Percentiles rank a stretch among this genome's conserved stretches.
Evolutionary conservation across 2,888 invertebrate genomes (phyloP).

Genomic region (Rhyacophila evoluta): DNA sequence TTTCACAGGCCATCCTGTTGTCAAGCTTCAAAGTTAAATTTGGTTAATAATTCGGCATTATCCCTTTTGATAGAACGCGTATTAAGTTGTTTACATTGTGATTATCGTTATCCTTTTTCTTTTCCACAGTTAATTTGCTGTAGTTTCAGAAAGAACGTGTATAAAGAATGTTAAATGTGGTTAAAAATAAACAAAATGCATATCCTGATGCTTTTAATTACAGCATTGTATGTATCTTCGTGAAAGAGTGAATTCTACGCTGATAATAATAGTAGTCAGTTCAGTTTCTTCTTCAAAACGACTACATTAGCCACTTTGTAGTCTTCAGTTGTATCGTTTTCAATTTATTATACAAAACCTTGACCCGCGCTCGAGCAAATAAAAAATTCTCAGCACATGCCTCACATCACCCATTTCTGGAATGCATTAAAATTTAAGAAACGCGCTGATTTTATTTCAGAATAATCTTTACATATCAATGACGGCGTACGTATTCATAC

Average conservation of each 20-base stretch:
- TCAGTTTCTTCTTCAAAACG: neutral
- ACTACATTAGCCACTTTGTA: neutral
- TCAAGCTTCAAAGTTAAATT: too few species aligned
- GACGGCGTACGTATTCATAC: neutral
- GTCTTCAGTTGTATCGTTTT: neutral
- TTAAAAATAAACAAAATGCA: too few species aligned
- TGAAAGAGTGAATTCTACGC: neutral
- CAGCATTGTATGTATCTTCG: too few species aligned
- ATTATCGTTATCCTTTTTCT: too few species aligned
- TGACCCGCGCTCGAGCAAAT: constrained; percentile 9
- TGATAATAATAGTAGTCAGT: neutral
- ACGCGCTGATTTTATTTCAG: neutral
- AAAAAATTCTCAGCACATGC: neutral
- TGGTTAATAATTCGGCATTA: too few species aligned
- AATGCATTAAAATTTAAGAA: constrained; percentile 13
- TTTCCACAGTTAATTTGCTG: too few species aligned
- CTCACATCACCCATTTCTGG: neutral
- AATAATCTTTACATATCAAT: neutral
- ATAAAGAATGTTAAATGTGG: too few species aligned
- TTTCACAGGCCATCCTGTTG: too few species aligned
- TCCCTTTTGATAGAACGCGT: too few species aligned
- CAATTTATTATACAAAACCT: constrained; percentile 7
- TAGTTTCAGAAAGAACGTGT: too few species aligned
- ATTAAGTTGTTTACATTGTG: too few species aligned
- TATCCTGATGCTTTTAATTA: too few species aligned